Percentiles rank a stretch among this genome's conserved stretches.
phyloP scores from a whole-genome alignment of 2,113 vertebrate species.

The Aramus guarauna region DNA sequence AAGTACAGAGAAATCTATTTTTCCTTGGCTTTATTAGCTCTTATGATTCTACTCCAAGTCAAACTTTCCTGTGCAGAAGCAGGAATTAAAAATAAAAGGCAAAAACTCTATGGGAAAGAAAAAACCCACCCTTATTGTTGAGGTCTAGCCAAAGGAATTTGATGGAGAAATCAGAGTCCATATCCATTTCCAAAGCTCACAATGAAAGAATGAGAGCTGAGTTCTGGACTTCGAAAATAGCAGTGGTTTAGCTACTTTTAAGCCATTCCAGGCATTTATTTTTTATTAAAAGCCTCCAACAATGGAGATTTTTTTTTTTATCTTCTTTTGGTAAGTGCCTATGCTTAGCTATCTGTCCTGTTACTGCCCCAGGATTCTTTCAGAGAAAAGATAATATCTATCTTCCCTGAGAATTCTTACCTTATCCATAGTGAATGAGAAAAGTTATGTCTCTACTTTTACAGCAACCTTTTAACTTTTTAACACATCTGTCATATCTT shows the following conservation, averaged over 20 bases:
- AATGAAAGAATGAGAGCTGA: background rate
- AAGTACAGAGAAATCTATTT: background rate
- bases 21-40: background rate
- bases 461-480: background rate
- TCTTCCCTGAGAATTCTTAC: background rate
- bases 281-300: background rate
- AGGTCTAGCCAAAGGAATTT: background rate
- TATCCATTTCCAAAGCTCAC: background rate
- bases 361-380: background rate
- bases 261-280: background rate
- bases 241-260: background rate
- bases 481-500: background rate
- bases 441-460: background rate
- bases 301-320: background rate
- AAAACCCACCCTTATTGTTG: fast-evolving
- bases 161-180: background rate
- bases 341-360: background rate
- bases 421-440: background rate
- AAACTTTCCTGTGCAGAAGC: background rate
- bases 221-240: background rate
- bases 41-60: background rate
- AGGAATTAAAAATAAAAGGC: background rate
- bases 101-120: background rate
- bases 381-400: background rate
- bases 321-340: background rate